phyloP scores from a whole-genome alignment of 2,113 vertebrate genomes.

The Pseudonaja textilis region DNA sequence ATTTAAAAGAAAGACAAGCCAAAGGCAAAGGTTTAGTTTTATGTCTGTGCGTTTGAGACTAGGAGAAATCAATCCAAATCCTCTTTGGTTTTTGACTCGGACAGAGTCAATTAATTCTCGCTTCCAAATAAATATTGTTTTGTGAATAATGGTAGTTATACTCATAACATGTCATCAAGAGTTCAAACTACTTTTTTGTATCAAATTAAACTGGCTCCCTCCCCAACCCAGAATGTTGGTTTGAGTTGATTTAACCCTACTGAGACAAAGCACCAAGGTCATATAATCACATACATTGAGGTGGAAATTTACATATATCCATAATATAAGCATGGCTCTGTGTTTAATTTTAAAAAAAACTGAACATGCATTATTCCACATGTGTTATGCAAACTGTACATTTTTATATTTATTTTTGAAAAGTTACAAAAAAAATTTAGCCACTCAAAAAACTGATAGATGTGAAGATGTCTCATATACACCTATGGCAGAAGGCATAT shows the following conservation, averaged over 20 bases:
- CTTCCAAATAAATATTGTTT: not conserved
- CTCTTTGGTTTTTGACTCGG: constrained; percentile 17
- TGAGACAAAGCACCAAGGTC: not conserved
- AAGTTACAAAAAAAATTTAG: not conserved
- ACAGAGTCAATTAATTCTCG: not conserved
- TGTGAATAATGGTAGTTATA: not conserved
- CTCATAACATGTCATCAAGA: not conserved
- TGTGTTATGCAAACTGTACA: not conserved
- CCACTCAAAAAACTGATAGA: not conserved
- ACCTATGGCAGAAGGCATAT: not conserved
- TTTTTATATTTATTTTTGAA: not conserved
- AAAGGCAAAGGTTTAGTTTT: constrained; percentile 22
- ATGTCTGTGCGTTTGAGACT: constrained; percentile 24
- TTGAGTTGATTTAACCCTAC: not conserved
- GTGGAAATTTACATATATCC: not conserved
- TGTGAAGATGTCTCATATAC: not conserved
- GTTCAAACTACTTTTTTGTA: constrained; percentile 6
- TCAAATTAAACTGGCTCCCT: not conserved
- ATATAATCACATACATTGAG: not conserved
- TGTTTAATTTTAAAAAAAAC: not conserved
- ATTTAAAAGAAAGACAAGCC: constrained; percentile 31
- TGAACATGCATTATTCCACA: not conserved
- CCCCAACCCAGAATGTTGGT: not conserved
- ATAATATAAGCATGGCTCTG: not conserved
- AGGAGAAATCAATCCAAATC: constrained; percentile 10